These are phyloP conservation scores for Pan troglodytes DNA, from an alignment of 2,113 vertebrate species.

Conservation along the genomic window DNA sequence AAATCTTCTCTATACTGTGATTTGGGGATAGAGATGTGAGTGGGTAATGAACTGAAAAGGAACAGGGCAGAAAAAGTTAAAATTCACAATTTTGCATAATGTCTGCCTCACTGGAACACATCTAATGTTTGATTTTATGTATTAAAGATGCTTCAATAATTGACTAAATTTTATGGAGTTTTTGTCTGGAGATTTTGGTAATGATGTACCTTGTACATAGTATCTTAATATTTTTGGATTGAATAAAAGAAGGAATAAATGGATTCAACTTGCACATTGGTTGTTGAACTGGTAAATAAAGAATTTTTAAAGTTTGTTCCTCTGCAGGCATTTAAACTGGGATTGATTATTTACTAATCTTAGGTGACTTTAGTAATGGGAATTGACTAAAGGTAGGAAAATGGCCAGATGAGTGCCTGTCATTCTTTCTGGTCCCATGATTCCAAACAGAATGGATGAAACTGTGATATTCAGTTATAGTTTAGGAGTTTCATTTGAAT, in stretches of 20 bases:
- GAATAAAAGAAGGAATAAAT: conserved; percentile 5
- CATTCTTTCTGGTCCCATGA: not conserved
- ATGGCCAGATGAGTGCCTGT: not conserved
- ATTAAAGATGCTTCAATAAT: not conserved
- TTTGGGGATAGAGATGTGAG: not conserved
- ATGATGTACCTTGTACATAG: not conserved
- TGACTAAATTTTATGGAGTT: not conserved
- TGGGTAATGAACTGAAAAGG: not conserved
- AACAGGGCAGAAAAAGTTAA: not conserved
- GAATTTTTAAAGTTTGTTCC: not conserved
- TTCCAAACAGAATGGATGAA: conserved; percentile 3
- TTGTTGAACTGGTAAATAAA: not conserved
- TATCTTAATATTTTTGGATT: conserved; percentile 5
- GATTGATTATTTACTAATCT: not conserved
- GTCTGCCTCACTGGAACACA: not conserved
- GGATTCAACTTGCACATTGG: not conserved
- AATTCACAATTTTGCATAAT: not conserved
- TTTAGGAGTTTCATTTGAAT: conserved; percentile 51
- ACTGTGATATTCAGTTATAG: conserved; percentile 34
- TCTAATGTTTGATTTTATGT: not conserved
- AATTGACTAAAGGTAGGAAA: not conserved
- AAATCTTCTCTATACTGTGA: not conserved
- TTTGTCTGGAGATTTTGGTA: not conserved
- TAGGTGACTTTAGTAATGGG: not conserved
- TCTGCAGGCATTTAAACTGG: not conserved